Conservation (phyloP, 2,797 vertebrate species). For the Heteromormyrus szaboi region DNA sequence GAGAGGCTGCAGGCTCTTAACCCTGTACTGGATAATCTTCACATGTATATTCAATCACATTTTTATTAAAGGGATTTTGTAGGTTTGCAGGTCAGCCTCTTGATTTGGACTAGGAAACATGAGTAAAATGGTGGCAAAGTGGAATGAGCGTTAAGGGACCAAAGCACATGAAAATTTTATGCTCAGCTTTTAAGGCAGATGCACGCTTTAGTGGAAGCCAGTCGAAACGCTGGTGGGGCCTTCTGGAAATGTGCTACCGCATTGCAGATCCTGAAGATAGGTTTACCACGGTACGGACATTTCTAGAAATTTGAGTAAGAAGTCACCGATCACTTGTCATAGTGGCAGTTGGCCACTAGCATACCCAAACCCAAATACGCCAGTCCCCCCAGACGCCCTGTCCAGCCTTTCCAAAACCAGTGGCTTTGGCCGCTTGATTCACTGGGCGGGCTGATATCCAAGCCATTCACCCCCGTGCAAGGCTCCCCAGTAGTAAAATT, state of each 20-base stretch:
- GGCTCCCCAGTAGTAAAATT: slow-evolving; percentile 33
- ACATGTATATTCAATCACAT: neutral
- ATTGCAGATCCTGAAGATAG: neutral
- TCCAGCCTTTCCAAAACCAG: neutral
- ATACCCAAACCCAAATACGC: neutral
- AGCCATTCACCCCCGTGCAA: neutral
- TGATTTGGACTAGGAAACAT: neutral
- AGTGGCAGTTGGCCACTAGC: neutral
- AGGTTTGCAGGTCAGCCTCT: neutral
- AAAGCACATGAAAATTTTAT: neutral
- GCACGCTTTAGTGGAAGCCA: neutral
- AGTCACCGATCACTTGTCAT: neutral
- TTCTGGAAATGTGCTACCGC: neutral
- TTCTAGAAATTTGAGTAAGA: neutral
- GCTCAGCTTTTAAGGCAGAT: neutral
- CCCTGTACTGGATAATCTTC: neutral
- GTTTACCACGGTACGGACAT: neutral
- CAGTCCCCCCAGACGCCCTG: neutral
- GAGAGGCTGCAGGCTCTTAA: neutral
- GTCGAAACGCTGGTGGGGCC: neutral
- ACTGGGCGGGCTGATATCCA: neutral
- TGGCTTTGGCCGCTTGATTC: neutral
- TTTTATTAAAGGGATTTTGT: neutral
- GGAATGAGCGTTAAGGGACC: neutral
- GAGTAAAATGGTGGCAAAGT: neutral